Conservation (phyloP, 2,113 vertebrate genomes). For the Ageneiosus marmoratus region DNA sequence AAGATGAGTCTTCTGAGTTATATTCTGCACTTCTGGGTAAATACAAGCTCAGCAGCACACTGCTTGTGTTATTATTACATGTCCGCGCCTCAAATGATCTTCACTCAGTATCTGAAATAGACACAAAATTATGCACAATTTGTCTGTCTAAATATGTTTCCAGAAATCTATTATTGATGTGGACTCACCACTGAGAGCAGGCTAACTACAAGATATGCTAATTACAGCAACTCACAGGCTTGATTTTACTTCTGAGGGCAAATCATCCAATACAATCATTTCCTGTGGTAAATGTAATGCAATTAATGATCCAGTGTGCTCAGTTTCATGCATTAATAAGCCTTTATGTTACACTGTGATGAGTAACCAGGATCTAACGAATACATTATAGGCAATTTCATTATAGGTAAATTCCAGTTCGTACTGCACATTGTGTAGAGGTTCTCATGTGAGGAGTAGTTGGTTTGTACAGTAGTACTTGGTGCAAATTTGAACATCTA, state of each 20-base stretch:
- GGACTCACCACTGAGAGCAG: neutral
- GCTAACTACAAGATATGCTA: neutral
- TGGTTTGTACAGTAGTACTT: too few species aligned
- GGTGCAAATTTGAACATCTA: too few species aligned
- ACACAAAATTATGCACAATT: neutral
- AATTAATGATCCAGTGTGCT: neutral
- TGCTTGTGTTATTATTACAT: neutral
- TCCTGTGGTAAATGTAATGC: neutral
- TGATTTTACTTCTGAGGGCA: neutral
- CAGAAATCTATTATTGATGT: conserved; percentile 16
- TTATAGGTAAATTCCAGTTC: too few species aligned
- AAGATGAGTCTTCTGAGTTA: neutral
- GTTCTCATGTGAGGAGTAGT: too few species aligned
- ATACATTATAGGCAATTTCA: too few species aligned
- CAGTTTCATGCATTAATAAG: neutral
- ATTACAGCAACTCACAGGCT: conserved; percentile 3
- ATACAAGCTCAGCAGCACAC: neutral
- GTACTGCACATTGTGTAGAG: too few species aligned
- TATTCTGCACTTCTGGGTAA: neutral
- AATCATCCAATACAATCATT: neutral
- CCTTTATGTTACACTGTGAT: too few species aligned
- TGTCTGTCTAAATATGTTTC: conserved; percentile 10
- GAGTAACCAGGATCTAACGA: too few species aligned
- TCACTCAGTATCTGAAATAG: neutral
- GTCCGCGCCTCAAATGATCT: neutral